A percentile compares a stretch with the other conserved stretches of the same genome.
phyloP scores from a whole-genome alignment of 2,888 invertebrate genomes.

The Acanthosepion esculentum region DNA sequence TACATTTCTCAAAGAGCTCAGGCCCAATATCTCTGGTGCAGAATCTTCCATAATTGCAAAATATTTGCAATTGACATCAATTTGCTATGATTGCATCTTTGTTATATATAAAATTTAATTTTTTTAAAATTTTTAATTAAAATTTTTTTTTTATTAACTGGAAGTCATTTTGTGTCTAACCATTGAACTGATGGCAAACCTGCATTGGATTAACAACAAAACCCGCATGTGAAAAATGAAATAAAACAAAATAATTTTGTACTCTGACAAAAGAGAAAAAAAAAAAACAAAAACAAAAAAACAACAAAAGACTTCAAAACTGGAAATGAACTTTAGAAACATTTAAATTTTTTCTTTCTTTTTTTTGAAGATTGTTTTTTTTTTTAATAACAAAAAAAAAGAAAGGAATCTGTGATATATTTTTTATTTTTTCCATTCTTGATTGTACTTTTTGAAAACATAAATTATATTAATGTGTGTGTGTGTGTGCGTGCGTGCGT shows the following conservation, averaged over 20 bases:
- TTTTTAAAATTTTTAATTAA: not conserved
- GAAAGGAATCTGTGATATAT: slow-evolving; percentile 33
- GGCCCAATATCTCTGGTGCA: too few species aligned
- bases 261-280: not conserved
- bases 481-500: not conserved
- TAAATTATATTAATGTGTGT: slow-evolving; percentile 33
- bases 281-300: not conserved
- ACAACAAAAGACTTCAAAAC: not conserved
- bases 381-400: not conserved
- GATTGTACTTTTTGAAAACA: not conserved
- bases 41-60: not conserved
- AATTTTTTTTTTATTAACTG: too few species aligned
- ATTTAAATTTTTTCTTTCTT: not conserved
- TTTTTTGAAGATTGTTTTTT: not conserved
- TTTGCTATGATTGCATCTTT: not conserved
- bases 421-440: slow-evolving; percentile 2
- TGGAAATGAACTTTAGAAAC: not conserved
- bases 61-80: not conserved
- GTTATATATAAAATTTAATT: not conserved
- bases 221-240: not conserved
- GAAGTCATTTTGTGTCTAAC: too few species aligned
- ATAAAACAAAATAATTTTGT: not conserved
- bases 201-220: not conserved
- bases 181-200: not conserved
- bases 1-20: too few species aligned